phyloP scores from a whole-genome alignment of 2,888 invertebrate genomes.

The Nycteola revayana region DNA sequence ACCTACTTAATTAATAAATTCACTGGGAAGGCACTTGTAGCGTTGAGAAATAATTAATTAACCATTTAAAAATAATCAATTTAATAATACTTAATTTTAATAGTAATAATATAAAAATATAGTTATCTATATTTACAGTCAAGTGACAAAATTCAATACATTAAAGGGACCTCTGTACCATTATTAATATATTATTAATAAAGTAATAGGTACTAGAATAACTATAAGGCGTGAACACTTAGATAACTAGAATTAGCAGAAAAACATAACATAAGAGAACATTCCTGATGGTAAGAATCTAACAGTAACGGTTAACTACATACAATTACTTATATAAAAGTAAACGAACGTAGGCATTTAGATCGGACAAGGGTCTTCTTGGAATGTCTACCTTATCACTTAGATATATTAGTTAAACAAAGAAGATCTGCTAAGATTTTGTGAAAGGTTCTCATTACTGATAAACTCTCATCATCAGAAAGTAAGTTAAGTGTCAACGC shows the following conservation, averaged over 20 bases:
- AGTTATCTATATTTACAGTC: slow-evolving; percentile 74
- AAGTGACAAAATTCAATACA: slow-evolving; percentile 60
- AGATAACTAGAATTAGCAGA: slow-evolving; percentile 40
- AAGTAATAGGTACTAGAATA: slow-evolving; percentile 39
- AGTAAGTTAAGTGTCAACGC: slow-evolving; percentile 37
- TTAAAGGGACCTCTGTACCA: slow-evolving; percentile 46
- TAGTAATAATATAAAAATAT: slow-evolving; percentile 76
- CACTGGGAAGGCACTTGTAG: slow-evolving; percentile 48
- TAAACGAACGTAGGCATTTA: too few species aligned
- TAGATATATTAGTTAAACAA: too few species aligned
- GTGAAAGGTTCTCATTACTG: slow-evolving; percentile 26
- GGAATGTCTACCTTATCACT: too few species aligned
- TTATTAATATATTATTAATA: slow-evolving; percentile 10
- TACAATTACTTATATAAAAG: too few species aligned
- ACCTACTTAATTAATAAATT: slow-evolving; percentile 28
- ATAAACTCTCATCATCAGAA: slow-evolving; percentile 40
- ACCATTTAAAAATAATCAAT: slow-evolving; percentile 52
- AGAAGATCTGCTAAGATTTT: slow-evolving; percentile 2
- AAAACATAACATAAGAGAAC: slow-evolving; percentile 31
- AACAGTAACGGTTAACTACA: slow-evolving; percentile 34
- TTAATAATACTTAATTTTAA: slow-evolving; percentile 60
- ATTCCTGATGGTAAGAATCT: slow-evolving; percentile 37
- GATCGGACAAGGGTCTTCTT: too few species aligned
- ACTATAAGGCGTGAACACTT: slow-evolving; percentile 53
- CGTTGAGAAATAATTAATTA: slow-evolving; percentile 63